Evolutionary conservation across 2,797 vertebrate species (phyloP).

Genomic region (Falco novaeseelandiae): DNA sequence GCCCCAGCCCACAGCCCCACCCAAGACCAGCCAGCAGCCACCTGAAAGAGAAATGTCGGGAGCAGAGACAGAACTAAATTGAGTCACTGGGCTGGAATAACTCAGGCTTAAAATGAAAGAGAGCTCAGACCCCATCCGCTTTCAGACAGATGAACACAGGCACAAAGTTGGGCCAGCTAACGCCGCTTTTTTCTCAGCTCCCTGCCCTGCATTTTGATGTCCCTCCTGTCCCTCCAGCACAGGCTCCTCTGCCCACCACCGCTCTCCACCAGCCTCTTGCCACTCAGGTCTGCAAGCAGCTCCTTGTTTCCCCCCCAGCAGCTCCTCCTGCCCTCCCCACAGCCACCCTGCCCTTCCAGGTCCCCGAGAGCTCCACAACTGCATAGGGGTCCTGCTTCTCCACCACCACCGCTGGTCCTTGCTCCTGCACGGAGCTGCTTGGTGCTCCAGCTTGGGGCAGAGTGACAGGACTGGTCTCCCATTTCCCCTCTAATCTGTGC

Average conservation of each 20-base stretch:
- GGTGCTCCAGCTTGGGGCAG: not conserved
- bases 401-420: rapidly evolving
- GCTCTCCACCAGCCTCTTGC: not conserved
- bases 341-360: not conserved
- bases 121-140: not conserved
- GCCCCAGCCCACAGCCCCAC: slow-evolving; percentile 51
- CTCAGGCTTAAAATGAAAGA: slow-evolving; percentile 28
- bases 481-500: not conserved
- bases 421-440: rapidly evolving
- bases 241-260: not conserved
- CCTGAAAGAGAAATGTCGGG: slow-evolving; percentile 54
- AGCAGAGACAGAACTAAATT: slow-evolving; percentile 37
- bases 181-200: not conserved
- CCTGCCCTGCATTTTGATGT: not conserved
- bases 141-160: not conserved
- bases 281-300: not conserved
- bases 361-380: rapidly evolving
- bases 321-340: not conserved
- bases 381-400: not conserved
- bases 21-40: slow-evolving; percentile 55
- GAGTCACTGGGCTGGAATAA: slow-evolving; percentile 39
- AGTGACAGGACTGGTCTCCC: not conserved
- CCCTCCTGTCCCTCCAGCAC: not conserved
- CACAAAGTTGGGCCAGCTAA: not conserved
- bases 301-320: not conserved